Evolutionary conservation across 2,113 vertebrate species (phyloP).

Genomic region (Clarias macrocephalus): DNA sequence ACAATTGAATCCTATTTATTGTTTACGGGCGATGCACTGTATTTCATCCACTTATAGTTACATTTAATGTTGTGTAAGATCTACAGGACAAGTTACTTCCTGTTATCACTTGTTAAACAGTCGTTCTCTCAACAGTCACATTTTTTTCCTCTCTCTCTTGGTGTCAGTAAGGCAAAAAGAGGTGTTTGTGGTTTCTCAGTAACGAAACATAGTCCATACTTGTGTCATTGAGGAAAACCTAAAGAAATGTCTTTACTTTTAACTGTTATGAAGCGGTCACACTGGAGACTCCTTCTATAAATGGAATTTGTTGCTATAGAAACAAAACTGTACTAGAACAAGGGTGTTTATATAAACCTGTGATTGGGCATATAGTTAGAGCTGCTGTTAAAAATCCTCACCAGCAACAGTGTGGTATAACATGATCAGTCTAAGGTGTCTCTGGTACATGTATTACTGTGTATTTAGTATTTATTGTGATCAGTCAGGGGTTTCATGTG

Average conservation of each 20-base stretch:
- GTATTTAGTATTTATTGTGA: background rate
- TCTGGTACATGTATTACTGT: background rate
- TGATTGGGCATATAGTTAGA: background rate
- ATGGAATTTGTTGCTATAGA: background rate
- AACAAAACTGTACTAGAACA: background rate
- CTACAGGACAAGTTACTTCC: background rate
- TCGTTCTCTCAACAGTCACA: background rate
- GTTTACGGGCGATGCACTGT: background rate
- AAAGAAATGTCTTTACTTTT: background rate
- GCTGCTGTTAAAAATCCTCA: background rate
- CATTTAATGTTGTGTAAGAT: background rate
- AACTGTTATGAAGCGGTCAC: background rate
- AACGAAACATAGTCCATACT: background rate
- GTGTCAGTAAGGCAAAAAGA: background rate
- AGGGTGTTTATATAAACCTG: background rate
- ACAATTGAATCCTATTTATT: background rate
- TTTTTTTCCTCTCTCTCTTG: background rate
- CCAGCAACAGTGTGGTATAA: background rate
- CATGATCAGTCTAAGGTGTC: background rate
- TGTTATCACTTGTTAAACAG: background rate
- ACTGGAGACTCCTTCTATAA: background rate
- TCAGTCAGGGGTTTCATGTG: background rate
- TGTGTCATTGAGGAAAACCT: background rate
- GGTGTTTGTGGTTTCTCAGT: background rate
- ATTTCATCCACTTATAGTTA: background rate